These are phyloP conservation scores for rabbit (Oryctolagus cuniculus) DNA, from an alignment of 2,113 vertebrate genomes.

Conservation along the genomic window mOryCun1.1 NC_091435.1:88519001-88519500, in stretches of 20 bases:
- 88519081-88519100: slow-evolving; percentile 16
- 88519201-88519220: not conserved
- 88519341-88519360: not conserved
- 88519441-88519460: not conserved
- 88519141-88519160: not conserved
- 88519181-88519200: not conserved
- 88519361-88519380: not conserved
- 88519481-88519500: not conserved
- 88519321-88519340: not conserved
- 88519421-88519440: not conserved
- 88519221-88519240: too few species aligned
- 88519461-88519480: not conserved
- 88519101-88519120: not conserved
- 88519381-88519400: slow-evolving; percentile 18
- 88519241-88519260: not conserved
- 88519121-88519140: not conserved
- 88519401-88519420: not conserved
- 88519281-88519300: not conserved
- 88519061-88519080: not conserved
- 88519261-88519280: not conserved
- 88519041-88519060: not conserved
- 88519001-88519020: not conserved
- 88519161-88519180: slow-evolving; percentile 19
- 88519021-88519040: not conserved
- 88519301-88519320: not conserved